These are phyloP conservation scores for Diplodus sargus DNA, from an alignment of 2,797 vertebrate genomes.

Conservation along the genomic window DNA sequence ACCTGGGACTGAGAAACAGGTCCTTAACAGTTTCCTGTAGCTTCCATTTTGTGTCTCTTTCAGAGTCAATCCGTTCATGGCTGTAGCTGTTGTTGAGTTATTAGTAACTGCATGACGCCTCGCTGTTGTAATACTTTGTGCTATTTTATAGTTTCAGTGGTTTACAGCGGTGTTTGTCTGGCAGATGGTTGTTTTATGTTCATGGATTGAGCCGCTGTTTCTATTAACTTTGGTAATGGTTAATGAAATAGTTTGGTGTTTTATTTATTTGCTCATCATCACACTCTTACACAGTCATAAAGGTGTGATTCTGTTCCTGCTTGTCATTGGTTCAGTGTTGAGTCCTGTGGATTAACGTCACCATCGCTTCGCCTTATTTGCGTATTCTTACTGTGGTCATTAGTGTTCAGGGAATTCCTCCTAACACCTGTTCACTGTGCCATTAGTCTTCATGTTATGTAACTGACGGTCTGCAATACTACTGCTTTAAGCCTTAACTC, in stretches of 20 bases:
- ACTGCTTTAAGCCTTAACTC: constrained; percentile 74
- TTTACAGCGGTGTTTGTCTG: constrained; percentile 17
- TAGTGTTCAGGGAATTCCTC: constrained; percentile 44
- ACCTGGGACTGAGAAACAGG: no score
- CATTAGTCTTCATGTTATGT: constrained; percentile 51
- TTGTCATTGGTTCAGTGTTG: constrained; percentile 4
- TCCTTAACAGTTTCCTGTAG: no score
- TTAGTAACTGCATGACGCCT: constrained; percentile 27
- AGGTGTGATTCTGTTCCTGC: background rate
- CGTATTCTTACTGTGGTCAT: background rate
- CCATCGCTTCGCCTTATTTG: constrained; percentile 22
- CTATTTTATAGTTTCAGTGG: constrained; percentile 7
- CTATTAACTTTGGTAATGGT: constrained; percentile 49
- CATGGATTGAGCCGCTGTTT: constrained; percentile 30
- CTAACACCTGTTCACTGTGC: constrained; percentile 30
- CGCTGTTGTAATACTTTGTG: background rate
- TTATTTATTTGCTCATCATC: background rate
- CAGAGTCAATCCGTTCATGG: constrained; percentile 18
- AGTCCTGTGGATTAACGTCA: constrained; percentile 3
- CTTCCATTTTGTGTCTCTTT: background rate
- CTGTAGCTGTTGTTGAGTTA: constrained; percentile 1
- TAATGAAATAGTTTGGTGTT: constrained; percentile 38
- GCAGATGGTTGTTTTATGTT: background rate
- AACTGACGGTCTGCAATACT: constrained; percentile 65
- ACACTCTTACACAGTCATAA: background rate